phyloP scores from a whole-genome alignment of 2,113 vertebrate species.

The Serinus canaria region DNA sequence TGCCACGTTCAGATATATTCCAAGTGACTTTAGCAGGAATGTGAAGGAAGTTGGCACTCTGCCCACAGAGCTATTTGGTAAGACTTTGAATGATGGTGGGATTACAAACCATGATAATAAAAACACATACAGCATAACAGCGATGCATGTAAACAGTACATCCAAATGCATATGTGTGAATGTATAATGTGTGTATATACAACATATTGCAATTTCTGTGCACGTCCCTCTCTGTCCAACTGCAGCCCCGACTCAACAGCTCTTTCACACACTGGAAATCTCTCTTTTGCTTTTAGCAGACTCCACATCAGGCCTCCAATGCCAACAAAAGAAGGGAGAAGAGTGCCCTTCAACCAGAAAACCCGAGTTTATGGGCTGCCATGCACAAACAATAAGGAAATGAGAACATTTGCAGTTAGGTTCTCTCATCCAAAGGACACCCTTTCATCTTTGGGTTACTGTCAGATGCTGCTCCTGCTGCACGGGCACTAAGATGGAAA shows the following conservation, averaged over 20 bases:
- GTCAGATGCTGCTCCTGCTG: neutral
- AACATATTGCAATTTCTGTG: slow-evolving; percentile 50
- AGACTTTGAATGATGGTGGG: slow-evolving; percentile 72
- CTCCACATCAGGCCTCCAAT: neutral
- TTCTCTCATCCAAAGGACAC: neutral
- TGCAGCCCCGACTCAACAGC: neutral
- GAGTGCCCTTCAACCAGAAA: neutral
- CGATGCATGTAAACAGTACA: slow-evolving; percentile 65
- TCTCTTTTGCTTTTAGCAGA: neutral
- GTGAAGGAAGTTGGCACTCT: slow-evolving; percentile 71
- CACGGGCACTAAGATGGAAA: neutral
- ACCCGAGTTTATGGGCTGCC: neutral
- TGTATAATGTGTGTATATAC: slow-evolving; percentile 61
- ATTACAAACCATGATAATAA: slow-evolving; percentile 70
- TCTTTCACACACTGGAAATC: neutral
- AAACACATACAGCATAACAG: slow-evolving; percentile 69
- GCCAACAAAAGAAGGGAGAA: neutral
- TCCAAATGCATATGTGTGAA: slow-evolving; percentile 63
- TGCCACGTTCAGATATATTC: slow-evolving; percentile 77
- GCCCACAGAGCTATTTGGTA: slow-evolving; percentile 79
- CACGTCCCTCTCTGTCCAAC: slow-evolving; percentile 5
- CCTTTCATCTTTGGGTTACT: neutral
- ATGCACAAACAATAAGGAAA: neutral
- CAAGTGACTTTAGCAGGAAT: slow-evolving; percentile 77
- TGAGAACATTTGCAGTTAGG: neutral